Evolutionary conservation across 2,113 vertebrate species (phyloP).

Genomic region (Laterallus jamaicensis): DNA sequence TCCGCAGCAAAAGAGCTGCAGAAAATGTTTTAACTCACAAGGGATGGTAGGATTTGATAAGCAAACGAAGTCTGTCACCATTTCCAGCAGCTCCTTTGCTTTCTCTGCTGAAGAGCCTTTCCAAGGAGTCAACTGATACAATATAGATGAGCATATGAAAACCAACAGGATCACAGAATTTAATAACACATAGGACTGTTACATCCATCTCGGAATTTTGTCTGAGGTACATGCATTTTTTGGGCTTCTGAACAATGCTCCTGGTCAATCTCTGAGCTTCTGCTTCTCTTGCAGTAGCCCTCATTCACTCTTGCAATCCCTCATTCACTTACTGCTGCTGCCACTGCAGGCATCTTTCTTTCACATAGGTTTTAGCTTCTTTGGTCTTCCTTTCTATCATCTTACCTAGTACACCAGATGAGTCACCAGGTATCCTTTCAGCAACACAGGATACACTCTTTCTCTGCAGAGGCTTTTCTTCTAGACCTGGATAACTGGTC

Average conservation of each 20-base stretch:
- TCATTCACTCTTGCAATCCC: neutral
- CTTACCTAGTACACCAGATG: neutral
- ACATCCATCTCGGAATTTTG: neutral
- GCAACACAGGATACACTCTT: neutral
- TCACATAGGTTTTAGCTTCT: neutral
- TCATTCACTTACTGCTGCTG: neutral
- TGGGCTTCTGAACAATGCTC: neutral
- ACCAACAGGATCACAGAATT: neutral
- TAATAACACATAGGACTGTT: neutral
- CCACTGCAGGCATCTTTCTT: neutral
- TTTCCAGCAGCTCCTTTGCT: neutral
- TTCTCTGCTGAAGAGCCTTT: neutral
- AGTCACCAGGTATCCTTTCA: neutral
- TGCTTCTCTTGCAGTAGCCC: no score
- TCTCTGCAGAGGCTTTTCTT: neutral
- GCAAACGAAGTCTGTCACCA: neutral
- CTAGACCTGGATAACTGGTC: rapidly evolving
- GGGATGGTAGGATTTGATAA: neutral
- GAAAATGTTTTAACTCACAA: neutral
- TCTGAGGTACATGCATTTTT: neutral
- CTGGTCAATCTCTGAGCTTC: neutral
- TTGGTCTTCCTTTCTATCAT: neutral
- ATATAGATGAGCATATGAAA: neutral
- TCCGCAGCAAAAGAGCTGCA: neutral
- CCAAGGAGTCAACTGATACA: neutral